Evolutionary conservation across 2,113 vertebrate species (phyloP), one percentile per base, ranked within the genome.

Genomic region (Burhinus oedicnemus): DNA sequence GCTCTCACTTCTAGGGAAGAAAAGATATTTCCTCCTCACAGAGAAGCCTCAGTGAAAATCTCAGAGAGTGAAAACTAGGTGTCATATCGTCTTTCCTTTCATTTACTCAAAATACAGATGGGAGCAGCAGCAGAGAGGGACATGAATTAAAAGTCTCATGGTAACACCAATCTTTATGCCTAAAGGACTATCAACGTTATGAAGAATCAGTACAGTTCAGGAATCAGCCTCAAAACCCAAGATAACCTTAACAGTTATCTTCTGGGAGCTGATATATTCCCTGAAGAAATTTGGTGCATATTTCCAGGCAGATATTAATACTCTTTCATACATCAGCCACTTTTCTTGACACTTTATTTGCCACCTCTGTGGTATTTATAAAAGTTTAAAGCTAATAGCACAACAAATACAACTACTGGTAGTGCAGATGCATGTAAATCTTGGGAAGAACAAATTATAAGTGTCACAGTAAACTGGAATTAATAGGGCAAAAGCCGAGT

Each of bases 301-400:
- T 78, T 96, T 93, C 57, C 18, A 89, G n/a, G 38, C 36, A 93
- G 57, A 92, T 89, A 92, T 71, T 90, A 95, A 70, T 87, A 68
- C 13, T 47, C 42, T 71, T 92, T 69, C 72, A 92, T 72, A 87
- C 7, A 81, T 84, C 36, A 91, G 23, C 38, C 44, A 40, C 64
- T 92, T 92, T 87, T 4, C 64, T 89, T 92, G 83, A 91, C 86
- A 91, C 16, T 90, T 96, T 62, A 88, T 72, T 95, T 93, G 16
- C 61, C 40, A 92, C 86, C 47, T 81, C 38, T 76, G 4, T 60
- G 57, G 49, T 77, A 70, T 78, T 94, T 90, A 93, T 93, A 78
- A 95, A 96, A 85, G 10, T 94, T 94, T 92, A 88, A 92, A 94
- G 71, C 17, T 95, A 86, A 91, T 65, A 90, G 51, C 72, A 89